These are phyloP conservation scores for Ctenosaura bakeri DNA, from an alignment of 2,797 vertebrate genomes.

Conservation along the genomic window DNA sequence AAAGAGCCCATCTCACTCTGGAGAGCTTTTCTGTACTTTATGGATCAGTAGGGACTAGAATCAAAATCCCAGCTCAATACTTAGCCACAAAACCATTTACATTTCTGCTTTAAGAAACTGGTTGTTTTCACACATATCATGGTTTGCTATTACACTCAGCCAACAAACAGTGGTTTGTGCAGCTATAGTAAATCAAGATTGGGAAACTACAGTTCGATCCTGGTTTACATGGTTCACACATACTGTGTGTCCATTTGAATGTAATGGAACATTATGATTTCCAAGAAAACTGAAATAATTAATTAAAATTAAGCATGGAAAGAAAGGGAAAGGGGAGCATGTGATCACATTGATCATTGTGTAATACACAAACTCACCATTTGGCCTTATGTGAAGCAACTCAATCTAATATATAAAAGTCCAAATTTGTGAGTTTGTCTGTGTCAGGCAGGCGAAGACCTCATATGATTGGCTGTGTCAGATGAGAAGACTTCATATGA, in stretches of 20 bases:
- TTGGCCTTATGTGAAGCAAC: neutral
- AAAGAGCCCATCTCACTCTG: no score
- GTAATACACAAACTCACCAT: neutral
- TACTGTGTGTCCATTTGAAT: neutral
- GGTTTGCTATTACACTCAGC: neutral
- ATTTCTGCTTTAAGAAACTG: no score
- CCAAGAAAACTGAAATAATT: neutral
- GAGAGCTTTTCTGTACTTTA: neutral
- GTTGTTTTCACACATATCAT: neutral
- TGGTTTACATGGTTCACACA: neutral
- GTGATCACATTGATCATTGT: neutral
- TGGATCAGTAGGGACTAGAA: neutral
- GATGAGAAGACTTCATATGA: no score
- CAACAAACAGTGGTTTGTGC: neutral
- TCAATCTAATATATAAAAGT: neutral
- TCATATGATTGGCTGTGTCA: no score
- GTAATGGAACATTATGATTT: neutral
- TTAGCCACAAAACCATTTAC: neutral
- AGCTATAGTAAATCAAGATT: neutral
- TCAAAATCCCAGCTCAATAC: neutral
- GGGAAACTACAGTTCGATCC: neutral
- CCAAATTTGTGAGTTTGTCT: no score
- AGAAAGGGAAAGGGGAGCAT: neutral
- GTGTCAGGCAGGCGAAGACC: no score
- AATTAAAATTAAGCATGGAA: neutral